phyloP scores from a whole-genome alignment of 2,888 invertebrate species.

The Acronicta psi region DNA sequence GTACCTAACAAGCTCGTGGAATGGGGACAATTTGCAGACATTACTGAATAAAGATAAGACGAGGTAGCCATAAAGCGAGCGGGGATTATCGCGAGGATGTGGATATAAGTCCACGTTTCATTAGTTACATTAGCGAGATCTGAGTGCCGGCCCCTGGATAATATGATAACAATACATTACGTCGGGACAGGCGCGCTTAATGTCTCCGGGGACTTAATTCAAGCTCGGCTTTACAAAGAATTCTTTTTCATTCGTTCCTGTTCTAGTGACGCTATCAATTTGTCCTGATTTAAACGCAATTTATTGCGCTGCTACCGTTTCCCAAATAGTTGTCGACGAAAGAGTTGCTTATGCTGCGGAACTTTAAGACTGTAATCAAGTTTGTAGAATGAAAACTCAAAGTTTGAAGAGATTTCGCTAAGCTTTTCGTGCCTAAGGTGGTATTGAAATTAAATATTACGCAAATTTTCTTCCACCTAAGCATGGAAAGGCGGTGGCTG shows the following conservation, averaged over 20 bases:
- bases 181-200: constrained; percentile 60
- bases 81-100: constrained; percentile 64
- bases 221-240: constrained; percentile 55
- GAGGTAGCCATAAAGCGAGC: constrained; percentile 51
- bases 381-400: constrained; percentile 61
- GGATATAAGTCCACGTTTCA: constrained; percentile 71
- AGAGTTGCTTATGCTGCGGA: constrained; percentile 40
- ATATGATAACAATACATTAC: constrained; percentile 76
- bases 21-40: constrained; percentile 33
- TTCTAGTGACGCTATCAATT: constrained; percentile 52
- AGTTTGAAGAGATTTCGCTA: constrained; percentile 67
- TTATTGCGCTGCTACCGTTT: constrained; percentile 27
- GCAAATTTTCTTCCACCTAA: constrained; percentile 76
- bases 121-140: constrained; percentile 70
- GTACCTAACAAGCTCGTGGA: constrained; percentile 24
- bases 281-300: constrained; percentile 41
- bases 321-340: constrained; percentile 41
- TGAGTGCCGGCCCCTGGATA: constrained; percentile 58
- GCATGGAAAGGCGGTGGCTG: constrained; percentile 72
- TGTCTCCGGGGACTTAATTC: constrained; percentile 60
- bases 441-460: constrained; percentile 79
- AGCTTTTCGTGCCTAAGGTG: constrained; percentile 71
- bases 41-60: constrained; percentile 63
- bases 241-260: constrained; percentile 52
- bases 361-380: constrained; percentile 63